Base-by-base conservation (phyloP, 2,797 vertebrate species). In the Scarus forsteni region DNA sequence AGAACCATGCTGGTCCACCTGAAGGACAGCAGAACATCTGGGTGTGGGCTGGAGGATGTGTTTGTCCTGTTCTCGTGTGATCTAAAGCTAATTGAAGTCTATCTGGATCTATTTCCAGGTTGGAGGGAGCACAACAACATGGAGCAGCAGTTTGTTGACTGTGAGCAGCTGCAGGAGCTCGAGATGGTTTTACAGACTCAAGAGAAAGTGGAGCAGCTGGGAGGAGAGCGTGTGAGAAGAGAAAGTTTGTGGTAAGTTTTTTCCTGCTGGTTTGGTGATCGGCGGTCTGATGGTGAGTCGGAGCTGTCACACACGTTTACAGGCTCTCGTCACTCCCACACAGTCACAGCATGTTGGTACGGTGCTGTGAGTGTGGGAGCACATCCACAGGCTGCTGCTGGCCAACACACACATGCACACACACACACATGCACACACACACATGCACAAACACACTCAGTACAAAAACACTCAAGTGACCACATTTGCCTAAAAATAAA, bases 291-390 rank as follows among this genome's bases (percentile, higher is more conserved):
- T 40, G 12, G 49, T 49, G 73, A 75, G 60, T 64, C 38, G 59
- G 66, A 77, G 73, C 73, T 79, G 70, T 68, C 70, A 74, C 44
- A 46, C 44, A 60, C 75, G 66, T 73, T 73, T 67, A 61, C 69
- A 65, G 63, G 53, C 70, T 66, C 70, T 79, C 56, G 72, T 66
- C 53, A 72, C 79, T 82, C 76, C 83, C 67, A 85, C 79, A 68
- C 75, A 70, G 65, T 42, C 46, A 40, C 57, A 57, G 65, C 61
- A 76, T 73, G 76, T 66, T 81, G 76, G 69, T 85, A 68, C 73
- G 70, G 68, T 44, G 66, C 51, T 49, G 59, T 76, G 69, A 71
- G 57, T 74, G 62, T 73, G 66, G 59, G 36, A 76, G 65, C 60
- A 55, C 50, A 64, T 68, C 61, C 66, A 68, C 36, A 53, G 69